Evolutionary conservation across 1,140 invertebrate genomes (phyloP).

Genomic region (Oryzaephilus surinamensis): DNA sequence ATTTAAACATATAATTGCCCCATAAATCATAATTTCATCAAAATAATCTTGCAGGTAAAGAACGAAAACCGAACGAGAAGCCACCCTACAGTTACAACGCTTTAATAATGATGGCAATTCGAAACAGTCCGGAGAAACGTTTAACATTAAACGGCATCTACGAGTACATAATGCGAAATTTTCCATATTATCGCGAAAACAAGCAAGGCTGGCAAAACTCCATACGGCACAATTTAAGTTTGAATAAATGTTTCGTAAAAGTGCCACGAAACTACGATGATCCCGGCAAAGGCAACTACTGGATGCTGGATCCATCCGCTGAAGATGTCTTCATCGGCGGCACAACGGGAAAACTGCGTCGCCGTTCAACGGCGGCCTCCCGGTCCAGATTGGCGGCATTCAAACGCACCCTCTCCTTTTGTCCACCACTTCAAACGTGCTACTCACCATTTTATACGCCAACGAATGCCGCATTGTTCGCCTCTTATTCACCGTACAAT

Average conservation of each 20-base stretch:
- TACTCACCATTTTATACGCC: slow-evolving; percentile 19
- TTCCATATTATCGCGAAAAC: slow-evolving; percentile 95
- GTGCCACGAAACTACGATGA: slow-evolving; percentile 89
- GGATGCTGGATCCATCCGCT: slow-evolving; percentile 90
- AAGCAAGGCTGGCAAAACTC: slow-evolving; percentile 99
- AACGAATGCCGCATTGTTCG: slow-evolving; percentile 29
- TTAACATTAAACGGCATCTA: slow-evolving; percentile 98
- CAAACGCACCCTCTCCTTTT: slow-evolving; percentile 59
- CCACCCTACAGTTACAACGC: slow-evolving; percentile 98
- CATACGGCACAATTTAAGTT: slow-evolving; percentile 90
- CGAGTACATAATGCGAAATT: slow-evolving; percentile 98
- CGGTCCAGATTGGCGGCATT: slow-evolving; percentile 77
- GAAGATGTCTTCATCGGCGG: slow-evolving; percentile 98
- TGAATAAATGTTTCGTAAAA: slow-evolving; percentile 99
- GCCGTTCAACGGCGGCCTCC: slow-evolving; percentile 78
- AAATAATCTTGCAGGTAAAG: slow-evolving; percentile 32
- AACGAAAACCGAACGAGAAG: slow-evolving; percentile 64
- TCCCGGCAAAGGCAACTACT: slow-evolving; percentile 91
- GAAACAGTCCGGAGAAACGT: slow-evolving; percentile 79
- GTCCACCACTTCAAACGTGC: slow-evolving; percentile 40
- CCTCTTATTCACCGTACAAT: slow-evolving; percentile 28
- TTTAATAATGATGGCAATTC: slow-evolving; percentile 99
- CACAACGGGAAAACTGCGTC: slow-evolving; percentile 85
- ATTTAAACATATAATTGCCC: no score
- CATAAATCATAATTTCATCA: no score